Base-by-base conservation (phyloP, 2,113 vertebrate species). In the Cariama cristata region DNA sequence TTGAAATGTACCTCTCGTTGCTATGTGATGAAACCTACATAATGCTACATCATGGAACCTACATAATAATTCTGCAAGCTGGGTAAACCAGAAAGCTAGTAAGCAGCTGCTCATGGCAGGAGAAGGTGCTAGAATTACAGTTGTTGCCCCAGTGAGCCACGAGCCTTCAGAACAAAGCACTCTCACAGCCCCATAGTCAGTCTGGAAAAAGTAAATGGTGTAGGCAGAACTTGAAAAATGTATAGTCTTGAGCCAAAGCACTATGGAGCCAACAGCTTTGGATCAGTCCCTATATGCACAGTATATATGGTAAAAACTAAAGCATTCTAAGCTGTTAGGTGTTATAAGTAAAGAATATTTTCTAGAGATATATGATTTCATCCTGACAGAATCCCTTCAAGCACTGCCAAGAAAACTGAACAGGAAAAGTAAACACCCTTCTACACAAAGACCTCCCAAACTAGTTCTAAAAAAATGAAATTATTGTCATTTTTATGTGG, bases 401-500 rank as follows among this genome's bases (percentile, higher is more conserved):
- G 26, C 23, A 56, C 26, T 79, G 76, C 45, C 82, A 92, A 62
- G 45, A 89, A 60, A 95, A 80, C 0, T 66, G 80, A 93, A 95
- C 24, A 90, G 62, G 58, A 92, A 91, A 95, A 95, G 47, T 53
- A 93, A 94, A 94, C 47, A 68, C 6, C 16, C 38, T 95, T 69
- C 40, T 52, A 71, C n/a, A 79, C 30, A 93, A 96, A 86, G 69
- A 62, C 50, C 53, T 88, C 50, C 52, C 44, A 90, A 52, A 66
- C 18, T 40, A 63, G 8, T 58, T 67, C 8, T 68, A 60, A 77
- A 95, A 72, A 84, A 71, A 21, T 23, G 5, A 71, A 91, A 87
- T 76, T 80, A 58, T 71, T 93, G 33, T 72, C 20, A 79, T 92
- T 94, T 87, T 93, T 81, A 20, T 55, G 33, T 88, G 22, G 45